Base-by-base conservation (phyloP, 1,140 invertebrate genomes). In the Bombus breviceps region DNA sequence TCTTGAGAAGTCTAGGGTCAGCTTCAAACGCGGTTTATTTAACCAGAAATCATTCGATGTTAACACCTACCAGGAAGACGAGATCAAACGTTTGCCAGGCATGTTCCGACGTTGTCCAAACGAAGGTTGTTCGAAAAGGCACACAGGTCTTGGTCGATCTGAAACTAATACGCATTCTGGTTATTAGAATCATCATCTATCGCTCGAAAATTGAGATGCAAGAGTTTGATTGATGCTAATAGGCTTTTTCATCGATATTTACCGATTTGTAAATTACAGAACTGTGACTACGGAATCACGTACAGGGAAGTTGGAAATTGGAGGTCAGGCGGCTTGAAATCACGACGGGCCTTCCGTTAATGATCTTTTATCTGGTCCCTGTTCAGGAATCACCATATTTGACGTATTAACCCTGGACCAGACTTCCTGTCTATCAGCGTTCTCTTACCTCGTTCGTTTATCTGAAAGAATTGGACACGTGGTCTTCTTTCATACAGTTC, bases 321-420 rank as follows among this genome's bases (percentile, higher is more conserved):
- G 53, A 86, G 80, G 78, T 28, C 83, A 32, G 10, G 15, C n/a
- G 9, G 37, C 25, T 68, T 34, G 53, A 81, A 81, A 85, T 81
- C 71, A 81, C 78, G 28, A 64, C 28, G 39, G 71, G 34, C 83
- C 74, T 83, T 83, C 57, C 28, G 57, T 68, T 81, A 85, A 81
- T 59, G 78, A 74, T 74, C 69, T 34, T 25, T 25, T 39, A 28
- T 9, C 72, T 15, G 37, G 22, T 53, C 28, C 37, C 10, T 15
- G 75, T 25, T 25, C 71, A 28, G 1, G 47, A 62, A 86, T 76
- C 80, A 59, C 85, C 85, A 76, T 86, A 83, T 83, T 83, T 80
- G 80, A 75, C 62, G 62, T 6, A 69, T 62, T 81, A 72, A 86
- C 72, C 86, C 71, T 88, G 86, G 57, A 64, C 34, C 64, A 34